A percentile compares a stretch with the other conserved stretches of the same genome.
phyloP scores from a whole-genome alignment of 2,797 vertebrate genomes.

The Morelia viridis region DNA sequence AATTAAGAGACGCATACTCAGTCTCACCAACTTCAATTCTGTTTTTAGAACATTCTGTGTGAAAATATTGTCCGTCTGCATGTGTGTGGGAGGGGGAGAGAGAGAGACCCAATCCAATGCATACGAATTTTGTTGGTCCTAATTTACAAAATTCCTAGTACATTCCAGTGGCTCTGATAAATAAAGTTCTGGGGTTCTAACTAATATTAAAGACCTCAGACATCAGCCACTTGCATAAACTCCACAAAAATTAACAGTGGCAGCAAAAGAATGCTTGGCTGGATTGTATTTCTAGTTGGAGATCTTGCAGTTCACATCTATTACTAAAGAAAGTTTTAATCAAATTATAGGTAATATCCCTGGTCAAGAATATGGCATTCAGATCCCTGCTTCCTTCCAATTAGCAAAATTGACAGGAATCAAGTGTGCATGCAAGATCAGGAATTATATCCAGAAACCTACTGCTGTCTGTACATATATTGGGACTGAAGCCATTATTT shows the following conservation, averaged over 20 bases:
- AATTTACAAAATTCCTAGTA: neutral
- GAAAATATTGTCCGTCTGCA: neutral
- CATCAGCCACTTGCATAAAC: neutral
- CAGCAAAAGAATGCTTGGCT: neutral
- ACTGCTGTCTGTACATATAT: neutral
- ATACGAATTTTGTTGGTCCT: neutral
- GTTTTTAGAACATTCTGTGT: neutral
- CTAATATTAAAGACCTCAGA: neutral
- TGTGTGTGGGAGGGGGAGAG: neutral
- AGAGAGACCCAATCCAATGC: neutral
- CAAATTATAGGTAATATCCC: neutral
- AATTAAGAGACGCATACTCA: neutral
- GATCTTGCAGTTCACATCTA: neutral
- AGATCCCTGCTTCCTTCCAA: neutral
- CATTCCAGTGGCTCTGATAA: neutral
- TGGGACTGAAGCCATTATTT: neutral
- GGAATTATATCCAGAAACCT: neutral
- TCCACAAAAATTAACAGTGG: neutral
- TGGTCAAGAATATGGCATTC: too few relatives aligned
- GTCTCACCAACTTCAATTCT: neutral
- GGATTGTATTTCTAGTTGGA: neutral
- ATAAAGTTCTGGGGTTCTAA: neutral
- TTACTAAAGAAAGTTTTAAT: neutral
- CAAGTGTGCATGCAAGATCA: neutral
- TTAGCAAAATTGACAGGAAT: neutral